Evolutionary conservation across 2,113 vertebrate species (phyloP).

Genomic region (Pluvianellus socialis): DNA sequence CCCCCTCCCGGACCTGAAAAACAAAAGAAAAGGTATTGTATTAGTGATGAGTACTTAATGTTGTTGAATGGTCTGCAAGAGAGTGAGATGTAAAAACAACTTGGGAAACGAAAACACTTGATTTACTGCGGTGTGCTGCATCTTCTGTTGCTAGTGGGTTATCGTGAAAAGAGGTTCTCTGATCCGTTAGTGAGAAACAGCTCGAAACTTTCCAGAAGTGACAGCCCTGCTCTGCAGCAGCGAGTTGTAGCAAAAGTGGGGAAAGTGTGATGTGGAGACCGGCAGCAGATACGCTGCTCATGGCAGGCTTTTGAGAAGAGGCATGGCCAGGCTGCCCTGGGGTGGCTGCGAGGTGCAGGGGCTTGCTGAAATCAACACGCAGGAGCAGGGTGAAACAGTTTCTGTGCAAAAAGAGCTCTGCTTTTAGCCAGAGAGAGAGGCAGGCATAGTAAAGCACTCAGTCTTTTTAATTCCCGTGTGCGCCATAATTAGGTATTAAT

Average conservation of each 20-base stretch:
- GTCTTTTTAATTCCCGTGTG: not conserved
- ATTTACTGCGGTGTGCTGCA: not conserved
- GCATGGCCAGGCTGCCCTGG: not conserved
- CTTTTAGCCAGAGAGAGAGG: not conserved
- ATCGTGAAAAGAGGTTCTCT: not conserved
- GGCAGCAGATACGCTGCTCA: not conserved
- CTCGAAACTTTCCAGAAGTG: not conserved
- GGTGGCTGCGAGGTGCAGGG: accelerated
- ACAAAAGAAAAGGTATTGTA: not conserved
- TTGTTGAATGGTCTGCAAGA: not conserved
- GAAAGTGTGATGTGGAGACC: not conserved
- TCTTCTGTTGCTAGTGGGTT: not conserved
- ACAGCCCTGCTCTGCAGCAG: not conserved
- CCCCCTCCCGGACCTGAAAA: not conserved
- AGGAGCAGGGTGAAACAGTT: not conserved
- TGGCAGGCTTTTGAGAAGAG: not conserved
- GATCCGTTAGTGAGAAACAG: not conserved
- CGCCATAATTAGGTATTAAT: constrained; percentile 1
- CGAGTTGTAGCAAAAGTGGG: not conserved
- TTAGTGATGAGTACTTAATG: not conserved
- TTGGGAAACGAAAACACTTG: not conserved
- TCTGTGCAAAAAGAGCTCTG: not conserved
- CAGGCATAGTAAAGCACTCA: not conserved
- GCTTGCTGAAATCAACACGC: not conserved
- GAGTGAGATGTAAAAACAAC: not conserved